A percentile compares a stretch with the other conserved stretches of the same genome.
These are phyloP conservation scores for Jordanella pulchra DNA, from an alignment of 2,797 vertebrate species.

Conservation along the genomic window DNA sequence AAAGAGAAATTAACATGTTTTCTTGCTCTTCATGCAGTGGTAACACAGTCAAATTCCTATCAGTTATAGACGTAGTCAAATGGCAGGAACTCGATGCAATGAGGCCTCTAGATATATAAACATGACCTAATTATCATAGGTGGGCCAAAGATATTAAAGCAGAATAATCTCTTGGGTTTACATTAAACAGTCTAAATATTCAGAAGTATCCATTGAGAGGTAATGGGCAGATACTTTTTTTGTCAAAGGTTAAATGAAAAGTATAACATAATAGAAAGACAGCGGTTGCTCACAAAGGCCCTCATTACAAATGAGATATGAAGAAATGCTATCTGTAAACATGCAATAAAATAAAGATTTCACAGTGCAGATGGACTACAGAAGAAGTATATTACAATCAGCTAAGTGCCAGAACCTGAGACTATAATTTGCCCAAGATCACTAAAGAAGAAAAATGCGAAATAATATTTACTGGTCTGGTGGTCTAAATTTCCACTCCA, in stretches of 20 bases:
- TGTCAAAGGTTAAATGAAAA: neutral
- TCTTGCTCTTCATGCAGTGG: conserved; percentile 9
- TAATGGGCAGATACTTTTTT: too few relatives aligned
- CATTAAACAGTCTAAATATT: neutral
- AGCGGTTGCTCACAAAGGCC: neutral
- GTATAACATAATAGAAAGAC: neutral
- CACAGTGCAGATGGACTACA: neutral
- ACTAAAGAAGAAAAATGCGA: neutral
- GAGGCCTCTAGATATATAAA: neutral
- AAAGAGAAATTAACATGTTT: neutral
- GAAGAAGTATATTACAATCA: too few relatives aligned
- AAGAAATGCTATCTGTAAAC: neutral
- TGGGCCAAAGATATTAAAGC: neutral
- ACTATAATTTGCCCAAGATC: neutral
- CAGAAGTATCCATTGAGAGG: neutral
- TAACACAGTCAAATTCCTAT: neutral
- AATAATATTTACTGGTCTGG: neutral
- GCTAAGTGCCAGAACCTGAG: neutral
- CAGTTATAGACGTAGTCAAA: neutral
- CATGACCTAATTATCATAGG: neutral
- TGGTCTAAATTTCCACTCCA: neutral
- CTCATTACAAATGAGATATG: neutral
- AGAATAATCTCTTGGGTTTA: neutral
- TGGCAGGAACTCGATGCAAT: neutral
- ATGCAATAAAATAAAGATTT: neutral